Percentiles rank a stretch among this genome's conserved stretches.
Evolutionary conservation across 2,113 vertebrate species (phyloP).

Genomic region (Zosterops borbonicus): DNA sequence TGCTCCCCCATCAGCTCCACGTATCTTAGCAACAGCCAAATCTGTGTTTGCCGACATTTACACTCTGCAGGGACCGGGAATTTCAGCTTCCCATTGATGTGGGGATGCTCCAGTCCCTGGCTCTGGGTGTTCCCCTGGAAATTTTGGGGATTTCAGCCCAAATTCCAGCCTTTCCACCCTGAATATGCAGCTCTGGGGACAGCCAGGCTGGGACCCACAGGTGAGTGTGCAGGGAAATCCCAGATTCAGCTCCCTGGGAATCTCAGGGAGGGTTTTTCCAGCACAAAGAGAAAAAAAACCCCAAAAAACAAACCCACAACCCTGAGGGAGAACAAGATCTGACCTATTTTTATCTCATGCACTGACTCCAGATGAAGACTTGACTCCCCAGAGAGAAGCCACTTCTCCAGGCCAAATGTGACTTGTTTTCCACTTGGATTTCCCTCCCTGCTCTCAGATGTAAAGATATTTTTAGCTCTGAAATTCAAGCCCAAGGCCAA

Average conservation of each 20-base stretch:
- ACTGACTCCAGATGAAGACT: neutral
- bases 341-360: constrained; percentile 19
- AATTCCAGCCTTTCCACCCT: neutral
- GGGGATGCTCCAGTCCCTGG: neutral
- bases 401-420: neutral
- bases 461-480: neutral
- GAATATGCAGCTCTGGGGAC: rapidly evolving
- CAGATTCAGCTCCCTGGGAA: neutral
- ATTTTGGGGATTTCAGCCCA: neutral
- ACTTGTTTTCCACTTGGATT: neutral
- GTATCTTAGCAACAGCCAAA: neutral
- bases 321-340: neutral
- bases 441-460: neutral
- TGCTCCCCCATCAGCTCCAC: rapidly evolving
- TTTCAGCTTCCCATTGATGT: neutral
- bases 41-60: neutral
- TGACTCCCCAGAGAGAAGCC: neutral
- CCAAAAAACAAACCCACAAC: neutral
- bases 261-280: neutral
- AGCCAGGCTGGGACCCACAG: neutral
- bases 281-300: neutral
- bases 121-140: neutral
- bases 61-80: rapidly evolving
- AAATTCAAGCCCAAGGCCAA: neutral
- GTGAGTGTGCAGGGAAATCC: neutral